A percentile compares a stretch with the other conserved stretches of the same genome.
Conservation (phyloP, 1,140 invertebrate species). For the Bombus consobrinus region DNA sequence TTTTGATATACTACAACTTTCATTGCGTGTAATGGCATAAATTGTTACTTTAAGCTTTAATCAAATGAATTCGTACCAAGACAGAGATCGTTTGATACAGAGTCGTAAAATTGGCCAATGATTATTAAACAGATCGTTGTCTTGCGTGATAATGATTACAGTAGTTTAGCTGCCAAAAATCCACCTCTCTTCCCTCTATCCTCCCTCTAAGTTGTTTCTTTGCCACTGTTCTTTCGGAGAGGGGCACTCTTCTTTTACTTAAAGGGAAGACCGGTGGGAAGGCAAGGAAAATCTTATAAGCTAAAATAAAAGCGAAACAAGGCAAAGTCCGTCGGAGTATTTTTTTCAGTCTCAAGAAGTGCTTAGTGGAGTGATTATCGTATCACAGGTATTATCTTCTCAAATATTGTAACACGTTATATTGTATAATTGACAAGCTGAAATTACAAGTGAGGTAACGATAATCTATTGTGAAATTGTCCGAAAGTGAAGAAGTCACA, state of each 20-base stretch:
- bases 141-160: constrained; percentile 60
- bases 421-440: background rate
- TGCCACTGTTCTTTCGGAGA: constrained; percentile 31
- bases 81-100: constrained; percentile 53
- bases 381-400: constrained; percentile 63
- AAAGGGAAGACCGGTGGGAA: constrained; percentile 55
- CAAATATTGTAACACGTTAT: background rate
- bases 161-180: constrained; percentile 62
- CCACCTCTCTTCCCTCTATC: constrained; percentile 51
- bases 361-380: constrained; percentile 60
- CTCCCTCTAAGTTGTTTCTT: constrained; percentile 23
- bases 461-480: background rate
- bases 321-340: constrained; percentile 67
- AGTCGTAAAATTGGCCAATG: constrained; percentile 12
- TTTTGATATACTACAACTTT: background rate
- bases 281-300: constrained; percentile 73
- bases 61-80: constrained; percentile 36
- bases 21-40: background rate
- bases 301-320: constrained; percentile 80
- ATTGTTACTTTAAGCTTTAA: background rate
- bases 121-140: constrained; percentile 12
- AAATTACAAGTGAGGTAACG: background rate
- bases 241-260: constrained; percentile 45
- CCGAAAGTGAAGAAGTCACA: background rate
- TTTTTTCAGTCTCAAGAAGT: constrained; percentile 69